These are phyloP conservation scores for Diplodus puntazzo DNA, from an alignment of 2,797 vertebrate genomes.

Conservation along the genomic window DNA sequence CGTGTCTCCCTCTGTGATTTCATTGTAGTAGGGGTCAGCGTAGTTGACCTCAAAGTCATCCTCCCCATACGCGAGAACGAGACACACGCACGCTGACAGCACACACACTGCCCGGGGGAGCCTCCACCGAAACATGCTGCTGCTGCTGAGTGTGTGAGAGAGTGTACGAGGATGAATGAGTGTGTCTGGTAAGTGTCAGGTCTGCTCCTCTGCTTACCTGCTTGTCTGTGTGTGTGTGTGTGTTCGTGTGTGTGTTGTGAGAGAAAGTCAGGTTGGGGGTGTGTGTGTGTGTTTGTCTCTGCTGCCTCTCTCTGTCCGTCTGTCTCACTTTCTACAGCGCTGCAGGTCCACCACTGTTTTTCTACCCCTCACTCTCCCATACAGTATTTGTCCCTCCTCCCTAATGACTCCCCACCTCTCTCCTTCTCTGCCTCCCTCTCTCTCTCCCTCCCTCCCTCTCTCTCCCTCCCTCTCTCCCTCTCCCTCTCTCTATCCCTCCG, in stretches of 20 bases:
- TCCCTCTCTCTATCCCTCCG: conserved; percentile 35
- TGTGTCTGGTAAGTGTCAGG: conserved; percentile 31
- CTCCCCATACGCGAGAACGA: conserved; percentile 82
- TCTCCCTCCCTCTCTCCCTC: conserved; percentile 28
- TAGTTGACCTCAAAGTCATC: conserved; percentile 77
- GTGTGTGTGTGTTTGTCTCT: conserved; percentile 29
- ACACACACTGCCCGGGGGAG: conserved; percentile 68
- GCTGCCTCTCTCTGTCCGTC: conserved; percentile 46
- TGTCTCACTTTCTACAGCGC: conserved; percentile 54
- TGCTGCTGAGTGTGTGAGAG: conserved; percentile 36
- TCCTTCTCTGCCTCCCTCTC: background rate
- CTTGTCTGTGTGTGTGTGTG: conserved; percentile 23
- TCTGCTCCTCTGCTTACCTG: conserved; percentile 12
- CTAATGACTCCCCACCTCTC: conserved; percentile 63
- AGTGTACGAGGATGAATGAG: conserved; percentile 25
- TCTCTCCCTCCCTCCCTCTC: conserved; percentile 24
- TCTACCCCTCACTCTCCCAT: conserved; percentile 68
- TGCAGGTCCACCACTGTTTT: conserved; percentile 73
- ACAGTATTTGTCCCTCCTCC: conserved; percentile 76
- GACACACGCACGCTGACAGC: conserved; percentile 70
- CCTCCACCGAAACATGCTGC: conserved; percentile 77
- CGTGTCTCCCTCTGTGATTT: conserved; percentile 72
- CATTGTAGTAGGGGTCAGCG: conserved; percentile 76
- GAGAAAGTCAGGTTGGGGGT: conserved; percentile 6
- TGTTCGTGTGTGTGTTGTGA: conserved; percentile 14